phyloP scores from a whole-genome alignment of 1,140 invertebrate species.

The Trinorchestia longiramus region DNA sequence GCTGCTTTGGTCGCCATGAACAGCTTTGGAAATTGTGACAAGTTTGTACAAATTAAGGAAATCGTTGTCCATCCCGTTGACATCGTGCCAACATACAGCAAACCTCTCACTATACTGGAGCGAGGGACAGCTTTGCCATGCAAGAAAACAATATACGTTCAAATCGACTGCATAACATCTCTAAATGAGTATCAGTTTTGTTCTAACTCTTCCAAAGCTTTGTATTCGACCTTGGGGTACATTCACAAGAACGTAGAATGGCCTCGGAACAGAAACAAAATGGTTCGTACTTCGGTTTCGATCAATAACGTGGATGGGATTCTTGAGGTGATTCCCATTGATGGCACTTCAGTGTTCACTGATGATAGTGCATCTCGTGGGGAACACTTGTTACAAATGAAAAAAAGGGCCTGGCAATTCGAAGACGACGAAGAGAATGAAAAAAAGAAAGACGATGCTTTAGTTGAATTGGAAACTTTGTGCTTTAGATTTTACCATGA shows the following conservation, averaged over 20 bases:
- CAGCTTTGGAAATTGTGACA: neutral
- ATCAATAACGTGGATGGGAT: neutral
- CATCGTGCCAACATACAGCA: neutral
- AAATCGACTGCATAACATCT: neutral
- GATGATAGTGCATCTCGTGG: no score
- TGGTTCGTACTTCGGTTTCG: neutral
- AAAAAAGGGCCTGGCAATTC: neutral
- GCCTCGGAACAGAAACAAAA: neutral
- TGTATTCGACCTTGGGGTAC: neutral
- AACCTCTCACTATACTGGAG: neutral
- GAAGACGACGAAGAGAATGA: neutral
- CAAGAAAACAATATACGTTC: neutral
- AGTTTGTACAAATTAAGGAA: neutral
- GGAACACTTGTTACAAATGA: neutral
- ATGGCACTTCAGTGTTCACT: neutral
- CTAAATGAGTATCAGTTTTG: neutral
- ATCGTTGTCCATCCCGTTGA: neutral
- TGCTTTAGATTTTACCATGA: neutral
- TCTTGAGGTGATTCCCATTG: neutral
- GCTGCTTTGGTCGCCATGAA: neutral
- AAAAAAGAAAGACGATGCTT: neutral
- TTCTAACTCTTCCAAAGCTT: neutral
- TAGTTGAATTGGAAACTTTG: neutral
- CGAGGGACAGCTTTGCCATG: neutral
- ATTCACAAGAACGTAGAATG: neutral